Evolutionary conservation across 2,888 invertebrate species (phyloP).

Genomic region (Thelaira solivaga): DNA sequence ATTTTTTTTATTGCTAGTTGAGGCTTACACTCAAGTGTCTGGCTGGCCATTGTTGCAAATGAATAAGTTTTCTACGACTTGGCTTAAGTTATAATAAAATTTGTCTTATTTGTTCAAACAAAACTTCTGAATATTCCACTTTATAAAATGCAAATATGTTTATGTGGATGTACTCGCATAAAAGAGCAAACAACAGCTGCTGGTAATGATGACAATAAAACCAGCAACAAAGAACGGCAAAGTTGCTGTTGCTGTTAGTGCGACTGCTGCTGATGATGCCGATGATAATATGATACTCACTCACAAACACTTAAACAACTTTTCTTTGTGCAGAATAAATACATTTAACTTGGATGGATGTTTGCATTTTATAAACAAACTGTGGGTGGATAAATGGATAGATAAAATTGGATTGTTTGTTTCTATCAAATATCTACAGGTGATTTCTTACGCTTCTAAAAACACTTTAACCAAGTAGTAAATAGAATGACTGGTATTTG

Average conservation of each 20-base stretch:
- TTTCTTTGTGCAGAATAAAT: neutral
- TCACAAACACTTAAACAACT: conserved; percentile 6
- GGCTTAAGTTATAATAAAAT: conserved; percentile 35
- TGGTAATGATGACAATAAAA: neutral
- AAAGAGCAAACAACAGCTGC: neutral
- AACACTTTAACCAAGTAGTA: conserved; percentile 26
- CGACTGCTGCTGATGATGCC: neutral
- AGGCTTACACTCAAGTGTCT: no score
- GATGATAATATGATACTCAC: conserved; percentile 1
- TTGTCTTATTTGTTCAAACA: conserved; percentile 34
- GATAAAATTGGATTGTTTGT: conserved; percentile 39
- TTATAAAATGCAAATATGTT: conserved; percentile 19
- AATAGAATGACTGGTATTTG: neutral
- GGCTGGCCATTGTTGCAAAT: conserved; percentile 23
- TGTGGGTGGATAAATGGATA: conserved; percentile 8
- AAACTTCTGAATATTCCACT: conserved; percentile 39
- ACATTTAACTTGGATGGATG: conserved; percentile 1
- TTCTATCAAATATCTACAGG: conserved; percentile 49
- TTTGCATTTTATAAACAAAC: conserved; percentile 27
- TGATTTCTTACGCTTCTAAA: conserved; percentile 36
- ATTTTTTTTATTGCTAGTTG: no score
- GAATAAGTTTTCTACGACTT: conserved; percentile 31
- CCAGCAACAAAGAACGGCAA: neutral
- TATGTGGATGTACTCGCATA: no score
- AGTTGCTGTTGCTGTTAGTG: neutral